These are phyloP conservation scores for Bombus consobrinus DNA, from an alignment of 1,140 invertebrate species.

Conservation along the genomic window DNA sequence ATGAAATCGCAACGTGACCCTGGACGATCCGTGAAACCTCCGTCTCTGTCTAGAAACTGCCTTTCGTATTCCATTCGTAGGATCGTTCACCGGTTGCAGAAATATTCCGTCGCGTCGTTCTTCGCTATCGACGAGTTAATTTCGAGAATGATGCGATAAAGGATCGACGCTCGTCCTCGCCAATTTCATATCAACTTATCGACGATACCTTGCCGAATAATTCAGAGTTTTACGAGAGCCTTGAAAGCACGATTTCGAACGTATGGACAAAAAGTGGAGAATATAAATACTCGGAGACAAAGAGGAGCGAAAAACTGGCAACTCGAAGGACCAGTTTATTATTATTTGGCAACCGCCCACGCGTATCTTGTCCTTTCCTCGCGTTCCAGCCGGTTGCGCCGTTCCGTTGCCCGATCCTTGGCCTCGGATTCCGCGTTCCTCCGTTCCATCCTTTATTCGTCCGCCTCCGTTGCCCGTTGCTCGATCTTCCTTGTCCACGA, in stretches of 20 bases:
- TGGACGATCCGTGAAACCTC: constrained; percentile 1
- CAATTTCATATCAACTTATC: constrained; percentile 3
- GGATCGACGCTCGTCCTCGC: no score
- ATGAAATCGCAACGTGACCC: constrained; percentile 24
- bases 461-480: constrained; percentile 3
- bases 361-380: constrained; percentile 57
- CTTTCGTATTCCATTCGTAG: no score
- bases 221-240: constrained; percentile 22
- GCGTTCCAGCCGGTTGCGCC: constrained; percentile 55
- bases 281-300: constrained; percentile 53
- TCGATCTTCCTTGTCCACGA: constrained; percentile 38
- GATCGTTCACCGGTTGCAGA: no score
- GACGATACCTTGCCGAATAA: constrained; percentile 6
- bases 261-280: constrained; percentile 7
- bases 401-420: constrained; percentile 43
- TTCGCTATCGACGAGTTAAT: background rate
- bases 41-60: no score
- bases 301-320: constrained; percentile 56
- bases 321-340: constrained; percentile 70
- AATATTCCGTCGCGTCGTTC: background rate
- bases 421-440: constrained; percentile 63
- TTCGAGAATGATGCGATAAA: background rate
- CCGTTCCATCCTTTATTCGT: constrained; percentile 33
- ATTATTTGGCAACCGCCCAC: constrained; percentile 76
- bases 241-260: constrained; percentile 4